Evolutionary conservation across 2,797 vertebrate species (phyloP).

Genomic region (Selene dorsalis): DNA sequence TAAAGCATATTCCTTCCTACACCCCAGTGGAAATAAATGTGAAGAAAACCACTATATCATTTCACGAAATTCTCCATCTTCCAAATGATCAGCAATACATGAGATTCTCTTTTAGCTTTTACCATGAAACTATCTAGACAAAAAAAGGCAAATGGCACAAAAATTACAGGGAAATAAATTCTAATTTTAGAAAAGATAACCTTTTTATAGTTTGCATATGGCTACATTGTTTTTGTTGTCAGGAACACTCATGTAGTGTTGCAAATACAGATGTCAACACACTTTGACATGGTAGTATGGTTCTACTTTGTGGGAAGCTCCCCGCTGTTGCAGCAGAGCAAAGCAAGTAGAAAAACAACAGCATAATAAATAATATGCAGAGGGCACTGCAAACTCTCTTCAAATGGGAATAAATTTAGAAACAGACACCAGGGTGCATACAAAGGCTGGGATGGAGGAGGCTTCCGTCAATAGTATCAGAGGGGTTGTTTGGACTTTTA

Average conservation of each 20-base stretch:
- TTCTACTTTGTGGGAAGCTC: conserved; percentile 18
- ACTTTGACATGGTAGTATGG: conserved; percentile 12
- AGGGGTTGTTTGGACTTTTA: conserved; percentile 43
- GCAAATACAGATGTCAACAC: conserved; percentile 21
- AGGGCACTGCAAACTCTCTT: conserved; percentile 37
- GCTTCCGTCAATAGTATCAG: conserved; percentile 9
- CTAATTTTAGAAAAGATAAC: conserved; percentile 33
- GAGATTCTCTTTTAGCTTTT: not conserved
- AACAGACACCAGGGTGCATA: conserved; percentile 29
- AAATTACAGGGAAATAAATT: not conserved
- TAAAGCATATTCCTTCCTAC: not conserved
- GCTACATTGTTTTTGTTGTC: conserved; percentile 20
- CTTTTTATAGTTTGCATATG: conserved; percentile 7
- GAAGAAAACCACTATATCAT: not conserved
- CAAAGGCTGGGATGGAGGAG: conserved; percentile 22
- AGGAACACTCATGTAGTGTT: conserved; percentile 17
- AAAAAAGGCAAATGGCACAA: not conserved
- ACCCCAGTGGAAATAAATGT: not conserved
- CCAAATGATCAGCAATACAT: not conserved
- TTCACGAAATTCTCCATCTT: not conserved
- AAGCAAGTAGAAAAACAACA: conserved; percentile 39
- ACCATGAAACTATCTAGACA: not conserved
- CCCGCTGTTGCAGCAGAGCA: conserved; percentile 34
- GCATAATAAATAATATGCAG: conserved; percentile 44
- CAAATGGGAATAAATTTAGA: conserved; percentile 41